Conservation (phyloP, 2,113 vertebrate genomes). For the Mionectes macconnelli region DNA sequence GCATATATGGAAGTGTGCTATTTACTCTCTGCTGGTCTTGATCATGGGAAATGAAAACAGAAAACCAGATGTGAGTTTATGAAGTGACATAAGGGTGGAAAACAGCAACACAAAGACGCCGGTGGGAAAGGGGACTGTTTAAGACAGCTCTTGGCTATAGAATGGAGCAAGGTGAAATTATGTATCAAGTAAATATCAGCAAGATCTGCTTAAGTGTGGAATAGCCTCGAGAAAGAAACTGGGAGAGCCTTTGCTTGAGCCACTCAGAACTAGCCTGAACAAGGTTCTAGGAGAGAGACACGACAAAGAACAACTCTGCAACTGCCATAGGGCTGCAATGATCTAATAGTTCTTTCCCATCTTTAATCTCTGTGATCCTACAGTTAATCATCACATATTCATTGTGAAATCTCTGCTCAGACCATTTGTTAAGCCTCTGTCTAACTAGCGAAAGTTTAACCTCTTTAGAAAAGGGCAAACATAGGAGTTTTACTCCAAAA, state of each 20-base stretch:
- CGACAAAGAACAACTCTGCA: neutral
- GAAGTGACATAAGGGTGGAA: neutral
- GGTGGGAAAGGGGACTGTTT: neutral
- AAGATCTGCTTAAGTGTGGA: neutral
- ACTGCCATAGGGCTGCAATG: slow-evolving; percentile 45
- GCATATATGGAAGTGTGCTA: neutral
- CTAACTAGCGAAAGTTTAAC: neutral
- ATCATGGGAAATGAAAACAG: neutral
- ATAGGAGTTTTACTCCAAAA: neutral
- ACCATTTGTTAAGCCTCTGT: slow-evolving; percentile 20
- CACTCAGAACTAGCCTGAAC: slow-evolving; percentile 58
- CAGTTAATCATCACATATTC: slow-evolving; percentile 44
- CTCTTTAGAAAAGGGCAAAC: neutral
- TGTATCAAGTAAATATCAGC: neutral
- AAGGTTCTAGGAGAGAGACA: slow-evolving; percentile 9
- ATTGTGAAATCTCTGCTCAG: slow-evolving; percentile 58
- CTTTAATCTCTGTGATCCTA: slow-evolving; percentile 58
- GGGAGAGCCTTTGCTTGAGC: slow-evolving; percentile 36
- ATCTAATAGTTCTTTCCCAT: slow-evolving; percentile 42
- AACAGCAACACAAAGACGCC: neutral
- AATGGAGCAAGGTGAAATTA: neutral
- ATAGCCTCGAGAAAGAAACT: slow-evolving; percentile 27
- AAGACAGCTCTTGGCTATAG: neutral
- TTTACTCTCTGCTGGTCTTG: neutral
- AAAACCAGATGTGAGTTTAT: neutral